These are phyloP conservation scores for Scaptomyza cyrtandrae DNA, from an alignment of 2,888 invertebrate species.

Conservation along the genomic window DNA sequence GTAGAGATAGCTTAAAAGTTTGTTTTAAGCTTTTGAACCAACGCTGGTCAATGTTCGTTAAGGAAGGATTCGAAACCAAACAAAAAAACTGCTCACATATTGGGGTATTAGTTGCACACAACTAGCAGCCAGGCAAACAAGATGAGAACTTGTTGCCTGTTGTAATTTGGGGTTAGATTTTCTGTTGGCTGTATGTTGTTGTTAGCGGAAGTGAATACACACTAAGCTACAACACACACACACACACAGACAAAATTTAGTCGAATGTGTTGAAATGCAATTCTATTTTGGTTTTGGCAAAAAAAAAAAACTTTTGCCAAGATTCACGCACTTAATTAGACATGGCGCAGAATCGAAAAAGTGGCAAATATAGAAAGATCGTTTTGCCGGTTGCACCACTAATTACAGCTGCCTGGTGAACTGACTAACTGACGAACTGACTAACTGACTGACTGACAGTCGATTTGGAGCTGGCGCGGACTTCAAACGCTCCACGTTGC, in stretches of 20 bases:
- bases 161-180: slow-evolving; percentile 17
- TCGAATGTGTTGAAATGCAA: slow-evolving; percentile 63
- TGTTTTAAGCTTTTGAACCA: slow-evolving; percentile 39
- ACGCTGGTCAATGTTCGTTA: slow-evolving; percentile 49
- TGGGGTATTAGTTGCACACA: slow-evolving; percentile 59
- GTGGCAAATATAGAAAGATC: slow-evolving; percentile 26
- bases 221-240: background rate
- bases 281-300: slow-evolving; percentile 58
- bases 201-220: slow-evolving; percentile 51
- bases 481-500: slow-evolving; percentile 63
- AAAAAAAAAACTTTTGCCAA: slow-evolving; percentile 62
- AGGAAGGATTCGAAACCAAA: background rate
- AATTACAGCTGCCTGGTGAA: slow-evolving; percentile 62
- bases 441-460: background rate
- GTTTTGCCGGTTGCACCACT: slow-evolving; percentile 34
- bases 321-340: slow-evolving; percentile 78
- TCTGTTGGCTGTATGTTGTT: slow-evolving; percentile 31
- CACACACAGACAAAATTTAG: slow-evolving; percentile 1
- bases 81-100: background rate
- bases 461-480: slow-evolving; percentile 35
- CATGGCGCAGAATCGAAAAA: slow-evolving; percentile 50
- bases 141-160: slow-evolving; percentile 32
- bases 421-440: background rate
- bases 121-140: slow-evolving; percentile 45
- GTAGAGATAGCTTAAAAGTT: slow-evolving; percentile 24